Evolutionary conservation across 2,888 invertebrate genomes (phyloP).

Genomic region (Drosophila testacea): DNA sequence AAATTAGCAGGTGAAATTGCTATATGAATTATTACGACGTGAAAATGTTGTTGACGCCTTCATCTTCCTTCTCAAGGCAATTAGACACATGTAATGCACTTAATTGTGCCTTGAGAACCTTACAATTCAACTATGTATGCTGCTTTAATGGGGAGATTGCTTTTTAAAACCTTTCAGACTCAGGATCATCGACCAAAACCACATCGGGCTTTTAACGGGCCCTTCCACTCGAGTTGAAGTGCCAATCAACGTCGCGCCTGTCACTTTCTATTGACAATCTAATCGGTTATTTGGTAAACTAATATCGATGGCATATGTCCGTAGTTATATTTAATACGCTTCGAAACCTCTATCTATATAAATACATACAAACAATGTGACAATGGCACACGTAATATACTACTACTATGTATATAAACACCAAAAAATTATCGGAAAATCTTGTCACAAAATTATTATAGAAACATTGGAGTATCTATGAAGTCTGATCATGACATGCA

Average conservation of each 20-base stretch:
- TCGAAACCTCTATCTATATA: conserved; percentile 8
- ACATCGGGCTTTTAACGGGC: conserved; percentile 5
- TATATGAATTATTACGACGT: conserved; percentile 57
- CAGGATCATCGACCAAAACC: not conserved
- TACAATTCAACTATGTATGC: conserved; percentile 8
- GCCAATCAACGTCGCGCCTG: conserved; percentile 36
- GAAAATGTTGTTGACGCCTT: not conserved
- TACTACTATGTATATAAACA: not conserved
- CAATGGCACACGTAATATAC: not conserved
- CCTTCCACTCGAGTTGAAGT: conserved; percentile 35
- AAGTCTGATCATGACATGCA: conserved; percentile 3
- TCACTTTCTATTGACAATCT: conserved; percentile 55
- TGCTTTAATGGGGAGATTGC: conserved; percentile 2
- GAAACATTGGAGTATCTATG: not conserved
- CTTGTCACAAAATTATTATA: not conserved
- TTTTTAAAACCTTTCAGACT: not conserved
- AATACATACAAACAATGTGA: not conserved
- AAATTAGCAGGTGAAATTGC: conserved; percentile 65
- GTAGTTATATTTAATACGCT: conserved; percentile 5
- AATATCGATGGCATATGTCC: conserved; percentile 7
- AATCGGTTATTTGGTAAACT: conserved; percentile 33
- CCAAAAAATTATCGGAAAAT: not conserved
- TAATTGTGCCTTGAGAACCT: conserved; percentile 35
- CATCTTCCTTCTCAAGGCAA: conserved; percentile 21
- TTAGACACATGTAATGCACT: conserved; percentile 47